These are phyloP conservation scores for Oryzaephilus surinamensis DNA, from an alignment of 1,140 invertebrate species.

Conservation along the genomic window DNA sequence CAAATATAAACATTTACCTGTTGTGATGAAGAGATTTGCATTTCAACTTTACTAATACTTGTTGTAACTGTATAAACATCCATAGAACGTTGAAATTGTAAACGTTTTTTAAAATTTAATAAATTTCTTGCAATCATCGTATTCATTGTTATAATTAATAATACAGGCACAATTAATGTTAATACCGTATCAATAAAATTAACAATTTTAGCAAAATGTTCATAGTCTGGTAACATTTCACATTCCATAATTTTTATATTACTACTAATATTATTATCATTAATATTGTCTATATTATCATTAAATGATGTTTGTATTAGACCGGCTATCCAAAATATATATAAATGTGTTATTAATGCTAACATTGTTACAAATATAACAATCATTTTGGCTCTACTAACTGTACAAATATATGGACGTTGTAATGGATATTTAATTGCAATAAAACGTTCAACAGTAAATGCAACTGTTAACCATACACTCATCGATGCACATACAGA, in stretches of 20 bases:
- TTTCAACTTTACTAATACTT: conserved; percentile 8
- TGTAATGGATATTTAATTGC: conserved; percentile 70
- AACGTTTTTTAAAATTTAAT: conserved; percentile 19
- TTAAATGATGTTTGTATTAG: conserved; percentile 10
- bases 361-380: conserved; percentile 16
- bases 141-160: conserved; percentile 60
- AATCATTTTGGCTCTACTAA: conserved; percentile 56
- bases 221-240: conserved; percentile 38
- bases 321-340: conserved; percentile 27
- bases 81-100: conserved; percentile 40
- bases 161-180: conserved; percentile 60
- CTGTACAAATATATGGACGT: conserved; percentile 67
- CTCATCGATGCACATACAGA: conserved; percentile 63
- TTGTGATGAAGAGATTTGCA: conserved; percentile 8
- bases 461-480: conserved; percentile 75
- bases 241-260: no score
- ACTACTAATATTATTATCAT: no score
- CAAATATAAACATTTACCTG: no score
- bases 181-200: conserved; percentile 60
- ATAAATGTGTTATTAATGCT: conserved; percentile 22
- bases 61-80: conserved; percentile 10
- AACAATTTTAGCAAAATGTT: conserved; percentile 45
- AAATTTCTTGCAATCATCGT: conserved; percentile 47
- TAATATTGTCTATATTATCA: background rate
- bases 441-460: conserved; percentile 77